Conservation (phyloP, 2,113 vertebrate genomes). For the Lampris megalopsis region DNA sequence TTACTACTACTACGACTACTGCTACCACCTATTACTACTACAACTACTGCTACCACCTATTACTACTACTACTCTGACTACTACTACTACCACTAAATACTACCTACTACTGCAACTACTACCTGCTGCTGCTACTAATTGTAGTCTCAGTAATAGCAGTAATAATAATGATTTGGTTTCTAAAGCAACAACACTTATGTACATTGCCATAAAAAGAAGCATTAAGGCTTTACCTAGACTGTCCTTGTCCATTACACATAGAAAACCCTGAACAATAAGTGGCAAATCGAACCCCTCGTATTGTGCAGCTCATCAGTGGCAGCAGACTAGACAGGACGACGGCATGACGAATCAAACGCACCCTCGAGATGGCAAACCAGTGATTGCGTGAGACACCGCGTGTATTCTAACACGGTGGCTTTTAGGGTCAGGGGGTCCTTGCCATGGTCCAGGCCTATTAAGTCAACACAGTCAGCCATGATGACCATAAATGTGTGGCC, state of each 20-base stretch:
- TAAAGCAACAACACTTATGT: no score
- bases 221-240: no score
- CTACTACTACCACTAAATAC: slow-evolving; percentile 1
- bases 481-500: background rate
- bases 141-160: no score
- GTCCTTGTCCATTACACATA: background rate
- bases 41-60: no score
- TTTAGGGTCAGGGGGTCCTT: slow-evolving; percentile 14
- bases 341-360: slow-evolving; percentile 37
- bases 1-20: no score
- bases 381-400: slow-evolving; percentile 3
- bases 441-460: background rate
- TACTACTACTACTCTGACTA: background rate
- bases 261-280: slow-evolving; percentile 24
- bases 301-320: slow-evolving; percentile 27
- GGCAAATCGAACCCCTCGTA: slow-evolving; percentile 28
- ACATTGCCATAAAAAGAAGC: no score
- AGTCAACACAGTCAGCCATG: slow-evolving; percentile 8
- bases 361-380: slow-evolving; percentile 20
- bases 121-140: no score
- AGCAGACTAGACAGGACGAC: slow-evolving; percentile 30
- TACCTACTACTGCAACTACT: no score
- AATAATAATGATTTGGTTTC: no score
- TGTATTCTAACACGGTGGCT: slow-evolving; percentile 5
- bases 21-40: no score